Evolutionary conservation across 2,888 invertebrate species (phyloP), one percentile per base, ranked within the genome.

Genomic region (Clistopyga incitator): DNA sequence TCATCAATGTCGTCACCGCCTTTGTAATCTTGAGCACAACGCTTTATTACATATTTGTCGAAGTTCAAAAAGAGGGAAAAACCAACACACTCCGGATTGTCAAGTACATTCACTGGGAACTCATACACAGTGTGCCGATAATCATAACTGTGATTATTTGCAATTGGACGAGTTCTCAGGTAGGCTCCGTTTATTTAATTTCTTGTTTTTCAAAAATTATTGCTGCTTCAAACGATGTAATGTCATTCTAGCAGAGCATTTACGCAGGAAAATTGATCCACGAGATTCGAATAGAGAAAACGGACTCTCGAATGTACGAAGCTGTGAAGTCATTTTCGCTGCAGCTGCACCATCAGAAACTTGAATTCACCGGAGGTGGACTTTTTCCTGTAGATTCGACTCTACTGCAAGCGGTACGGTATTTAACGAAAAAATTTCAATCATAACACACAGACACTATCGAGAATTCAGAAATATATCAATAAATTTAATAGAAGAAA

Each of bases 301-400:
- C 54, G 15, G 81, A 84, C 13, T 74, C 78, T 0, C 72, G 68
- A 59, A 56, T 84, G 67, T 84, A 84, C 74, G 77, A 79, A 25
- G 45, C 67, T 45, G 29, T 82, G 8, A 82, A 88, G 74, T 77
- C 89, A 59, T 91, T 92, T 68, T 88, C 88, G 15, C 88, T 90
- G 38, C 89, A 92, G 59, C 85, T 90, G 34, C 84, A 89, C 15
- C 89, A 88, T 81, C 86, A 86, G 52, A 86, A 86, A 34, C 83
- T 90, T 52, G 84, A 85, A 64, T 92, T 92, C 56, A 88, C 89
- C 47, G 90, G 88, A 10, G 88, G 87, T 42, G 91, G 89, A 54
- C 88, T 90, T 67, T 90, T 91, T 34, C 75, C 82, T 6, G 80
- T 92, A 11, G 88, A 92, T 78, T 89, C 88, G 20, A 89, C 78